Evolutionary conservation across 2,797 vertebrate species (phyloP).

Genomic region (Helostoma temminkii): DNA sequence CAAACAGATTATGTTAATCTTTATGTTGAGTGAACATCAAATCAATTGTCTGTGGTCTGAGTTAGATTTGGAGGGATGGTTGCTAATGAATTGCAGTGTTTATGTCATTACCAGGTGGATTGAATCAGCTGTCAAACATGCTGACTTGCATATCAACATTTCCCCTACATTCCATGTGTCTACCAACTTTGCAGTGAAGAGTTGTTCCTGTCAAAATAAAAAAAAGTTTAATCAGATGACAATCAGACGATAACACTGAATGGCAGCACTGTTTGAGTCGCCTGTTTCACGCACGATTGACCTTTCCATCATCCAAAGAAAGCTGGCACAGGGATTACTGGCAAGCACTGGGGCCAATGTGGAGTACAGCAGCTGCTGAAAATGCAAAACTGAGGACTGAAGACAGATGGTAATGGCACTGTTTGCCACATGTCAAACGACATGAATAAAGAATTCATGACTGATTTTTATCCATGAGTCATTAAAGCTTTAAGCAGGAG

Average conservation of each 20-base stretch:
- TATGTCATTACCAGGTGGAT: slow-evolving; percentile 29
- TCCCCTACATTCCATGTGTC: slow-evolving; percentile 1
- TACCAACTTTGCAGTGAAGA: background rate
- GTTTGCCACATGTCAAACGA: slow-evolving; percentile 46
- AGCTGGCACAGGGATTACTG: slow-evolving; percentile 47
- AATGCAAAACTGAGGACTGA: slow-evolving; percentile 36
- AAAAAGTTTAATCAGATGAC: background rate
- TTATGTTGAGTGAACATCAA: background rate
- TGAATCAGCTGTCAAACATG: slow-evolving; percentile 39
- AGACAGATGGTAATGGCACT: slow-evolving; percentile 60
- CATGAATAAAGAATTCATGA: slow-evolving; percentile 56
- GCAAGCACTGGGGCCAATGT: slow-evolving; percentile 28
- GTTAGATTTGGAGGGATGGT: background rate
- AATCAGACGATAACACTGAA: slow-evolving; percentile 2
- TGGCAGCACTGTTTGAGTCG: slow-evolving; percentile 26
- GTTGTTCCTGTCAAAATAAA: background rate
- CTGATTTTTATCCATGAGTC: slow-evolving; percentile 47
- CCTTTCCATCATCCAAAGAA: slow-evolving; percentile 47
- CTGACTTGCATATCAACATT: slow-evolving; percentile 5
- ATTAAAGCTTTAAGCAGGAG: slow-evolving; percentile 23
- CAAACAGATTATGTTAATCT: background rate
- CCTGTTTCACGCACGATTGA: slow-evolving; percentile 38
- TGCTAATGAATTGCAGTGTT: slow-evolving; percentile 19
- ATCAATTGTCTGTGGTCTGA: background rate
- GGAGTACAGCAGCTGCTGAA: slow-evolving; percentile 60